These are phyloP conservation scores for Loriculus beryllinus DNA, from an alignment of 2,797 vertebrate species.

Conservation along the genomic window DNA sequence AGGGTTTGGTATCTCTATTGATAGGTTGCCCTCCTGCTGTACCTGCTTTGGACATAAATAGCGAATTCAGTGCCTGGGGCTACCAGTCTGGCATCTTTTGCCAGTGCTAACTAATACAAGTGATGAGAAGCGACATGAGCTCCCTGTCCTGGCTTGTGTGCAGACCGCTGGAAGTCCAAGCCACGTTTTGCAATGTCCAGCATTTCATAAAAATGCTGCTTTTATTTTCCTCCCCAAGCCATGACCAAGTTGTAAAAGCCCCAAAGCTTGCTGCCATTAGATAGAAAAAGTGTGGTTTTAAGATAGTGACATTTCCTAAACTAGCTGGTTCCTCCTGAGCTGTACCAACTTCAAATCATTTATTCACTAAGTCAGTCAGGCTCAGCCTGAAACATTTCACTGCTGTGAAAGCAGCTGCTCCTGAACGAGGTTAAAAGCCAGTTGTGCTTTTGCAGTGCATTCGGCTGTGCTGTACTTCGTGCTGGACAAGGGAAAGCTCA, in stretches of 20 bases:
- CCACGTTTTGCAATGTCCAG: slow-evolving; percentile 29
- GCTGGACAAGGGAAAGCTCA: neutral
- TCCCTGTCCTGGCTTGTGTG: neutral
- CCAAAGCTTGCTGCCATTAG: slow-evolving; percentile 13
- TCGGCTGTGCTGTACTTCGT: neutral
- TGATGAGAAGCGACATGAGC: neutral
- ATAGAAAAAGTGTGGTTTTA: slow-evolving; percentile 5
- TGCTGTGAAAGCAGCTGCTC: slow-evolving; percentile 58
- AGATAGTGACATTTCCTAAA: slow-evolving; percentile 19
- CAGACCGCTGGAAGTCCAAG: neutral
- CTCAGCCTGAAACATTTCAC: slow-evolving; percentile 46
- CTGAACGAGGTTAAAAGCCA: slow-evolving; percentile 25
- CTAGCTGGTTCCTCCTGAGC: neutral
- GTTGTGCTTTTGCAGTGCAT: slow-evolving; percentile 21
- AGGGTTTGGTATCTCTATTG: neutral
- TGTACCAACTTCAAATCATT: slow-evolving; percentile 4
- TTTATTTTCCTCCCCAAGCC: neutral
- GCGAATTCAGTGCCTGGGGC: neutral
- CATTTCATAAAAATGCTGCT: slow-evolving; percentile 29
- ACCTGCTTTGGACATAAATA: slow-evolving; percentile 8
- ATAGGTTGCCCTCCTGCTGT: neutral
- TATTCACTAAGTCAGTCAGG: slow-evolving; percentile 11
- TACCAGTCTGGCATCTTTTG: slow-evolving; percentile 20
- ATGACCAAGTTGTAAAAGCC: neutral
- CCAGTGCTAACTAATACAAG: neutral